Base-by-base conservation (phyloP, 2,888 invertebrate genomes). In the Miltochrista miniata region DNA sequence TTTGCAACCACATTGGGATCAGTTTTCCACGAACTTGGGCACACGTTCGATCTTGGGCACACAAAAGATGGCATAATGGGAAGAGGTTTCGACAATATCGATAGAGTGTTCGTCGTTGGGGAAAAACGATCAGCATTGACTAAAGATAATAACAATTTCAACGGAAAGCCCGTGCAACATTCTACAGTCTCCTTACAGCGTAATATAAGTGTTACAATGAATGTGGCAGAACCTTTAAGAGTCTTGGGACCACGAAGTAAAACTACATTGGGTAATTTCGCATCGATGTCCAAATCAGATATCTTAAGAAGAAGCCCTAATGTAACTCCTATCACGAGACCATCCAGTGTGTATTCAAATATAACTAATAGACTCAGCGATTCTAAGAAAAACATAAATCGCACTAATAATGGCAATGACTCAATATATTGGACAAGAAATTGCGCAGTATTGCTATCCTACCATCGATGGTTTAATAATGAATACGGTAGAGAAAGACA, bases 31-130 rank as follows among this genome's bases (percentile, higher is more conserved):
- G 99, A 99, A 92, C 92, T 99, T 41, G 97, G 97, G 12, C 99
- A 99, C 80, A 97, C 97, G 0, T 98, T 99, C 82, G 98, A 98
- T 85, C 93, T 99, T 51, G 98, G 98, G 0, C 98, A 99, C 79
- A 96, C 97, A 0, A 93, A 94, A 66, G 94, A 95, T 64, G 98
- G 98, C 13, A 96, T 99, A 52, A 99, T 99, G 99, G 97, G 97
- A 37, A 93, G 96, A 77, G 97, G 97, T 37, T 97, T 97, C 79
- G 96, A 97, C 80, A 95, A 96, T 68, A 93, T 97, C 47, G 94
- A 96, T 74, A 93, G 95, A 51, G 95, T 96, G 33, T 96, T 97
- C 74, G 92, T 94, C n/a, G 92, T 93, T 4, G 93, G 93, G 12
- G 93, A 93, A 55, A 92, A 92, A 62, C 89, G 83, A 65, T 83